These are phyloP conservation scores for Norana najaformis DNA, from an alignment of 2,888 invertebrate species.

Conservation along the genomic window DNA sequence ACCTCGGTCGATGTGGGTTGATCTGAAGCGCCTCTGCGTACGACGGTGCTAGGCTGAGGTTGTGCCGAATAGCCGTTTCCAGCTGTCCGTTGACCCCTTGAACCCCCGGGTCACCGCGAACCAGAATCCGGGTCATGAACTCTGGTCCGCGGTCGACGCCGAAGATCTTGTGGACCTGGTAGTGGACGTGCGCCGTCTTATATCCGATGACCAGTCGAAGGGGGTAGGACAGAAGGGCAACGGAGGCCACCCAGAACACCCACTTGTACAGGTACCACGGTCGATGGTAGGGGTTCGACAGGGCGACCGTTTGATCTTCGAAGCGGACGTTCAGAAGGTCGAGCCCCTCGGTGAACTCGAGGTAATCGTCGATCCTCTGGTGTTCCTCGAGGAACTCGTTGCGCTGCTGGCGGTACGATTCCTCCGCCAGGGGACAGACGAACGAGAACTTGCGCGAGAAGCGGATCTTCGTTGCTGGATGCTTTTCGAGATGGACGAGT, in stretches of 20 bases:
- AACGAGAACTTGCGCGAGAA: conserved; percentile 28
- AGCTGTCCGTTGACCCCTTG: background rate
- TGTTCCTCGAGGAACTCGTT: conserved; percentile 20
- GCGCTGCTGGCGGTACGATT: conserved; percentile 18
- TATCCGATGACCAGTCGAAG: conserved; percentile 33
- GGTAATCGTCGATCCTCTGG: conserved; percentile 18
- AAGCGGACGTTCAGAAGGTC: conserved; percentile 27
- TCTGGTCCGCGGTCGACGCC: background rate
- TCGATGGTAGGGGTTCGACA: background rate
- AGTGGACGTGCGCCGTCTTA: conserved; percentile 26
- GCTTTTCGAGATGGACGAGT: conserved; percentile 25
- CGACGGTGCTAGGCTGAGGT: conserved; percentile 19
- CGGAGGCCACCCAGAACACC: conserved; percentile 32
- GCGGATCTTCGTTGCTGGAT: conserved; percentile 16
- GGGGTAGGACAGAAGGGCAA: conserved; percentile 32
- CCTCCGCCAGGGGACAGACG: conserved; percentile 20
- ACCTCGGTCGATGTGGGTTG: background rate
- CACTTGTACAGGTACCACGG: conserved; percentile 28
- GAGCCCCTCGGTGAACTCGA: conserved; percentile 27
- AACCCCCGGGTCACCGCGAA: background rate
- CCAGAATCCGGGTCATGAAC: conserved; percentile 2
- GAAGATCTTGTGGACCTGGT: conserved; percentile 23
- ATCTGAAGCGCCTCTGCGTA: conserved; percentile 10
- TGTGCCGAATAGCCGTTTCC: background rate
- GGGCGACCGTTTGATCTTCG: conserved; percentile 24